Evolutionary conservation across 2,888 invertebrate genomes (phyloP).

Genomic region (Drosophila rubida): DNA sequence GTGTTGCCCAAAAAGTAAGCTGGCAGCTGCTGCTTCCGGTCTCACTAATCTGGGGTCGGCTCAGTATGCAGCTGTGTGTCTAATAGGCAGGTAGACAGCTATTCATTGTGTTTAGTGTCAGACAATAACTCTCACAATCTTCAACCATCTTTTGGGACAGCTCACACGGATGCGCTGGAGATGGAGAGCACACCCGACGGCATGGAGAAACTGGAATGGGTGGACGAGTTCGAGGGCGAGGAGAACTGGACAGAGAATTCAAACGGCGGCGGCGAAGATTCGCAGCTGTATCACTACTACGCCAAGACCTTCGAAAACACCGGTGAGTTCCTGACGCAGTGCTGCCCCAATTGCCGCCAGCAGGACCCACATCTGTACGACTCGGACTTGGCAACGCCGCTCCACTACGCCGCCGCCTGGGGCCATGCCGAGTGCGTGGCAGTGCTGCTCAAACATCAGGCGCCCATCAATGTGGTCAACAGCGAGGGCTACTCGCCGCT

Average conservation of each 20-base stretch:
- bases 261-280: constrained; percentile 66
- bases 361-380: constrained; percentile 83
- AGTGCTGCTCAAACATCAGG: constrained; percentile 88
- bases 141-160: constrained; percentile 35
- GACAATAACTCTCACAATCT: neutral
- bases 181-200: constrained; percentile 86
- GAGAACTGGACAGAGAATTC: constrained; percentile 43
- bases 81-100: neutral
- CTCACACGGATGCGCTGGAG: constrained; percentile 69
- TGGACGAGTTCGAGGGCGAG: constrained; percentile 88
- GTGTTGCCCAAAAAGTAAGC: neutral
- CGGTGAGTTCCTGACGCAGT: constrained; percentile 85
- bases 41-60: neutral
- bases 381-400: constrained; percentile 86
- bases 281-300: constrained; percentile 88
- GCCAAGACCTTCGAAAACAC: constrained; percentile 90
- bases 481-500: constrained; percentile 89
- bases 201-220: constrained; percentile 91
- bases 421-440: constrained; percentile 88
- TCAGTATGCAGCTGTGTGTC: constrained; percentile 2
- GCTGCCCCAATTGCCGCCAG: constrained; percentile 72
- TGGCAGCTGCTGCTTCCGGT: neutral
- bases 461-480: constrained; percentile 87
- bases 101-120: neutral
- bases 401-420: constrained; percentile 90